Percentiles rank a stretch among this genome's conserved stretches.
Conservation (phyloP, 2,888 invertebrate species). For the Craniophora ligustri region DNA sequence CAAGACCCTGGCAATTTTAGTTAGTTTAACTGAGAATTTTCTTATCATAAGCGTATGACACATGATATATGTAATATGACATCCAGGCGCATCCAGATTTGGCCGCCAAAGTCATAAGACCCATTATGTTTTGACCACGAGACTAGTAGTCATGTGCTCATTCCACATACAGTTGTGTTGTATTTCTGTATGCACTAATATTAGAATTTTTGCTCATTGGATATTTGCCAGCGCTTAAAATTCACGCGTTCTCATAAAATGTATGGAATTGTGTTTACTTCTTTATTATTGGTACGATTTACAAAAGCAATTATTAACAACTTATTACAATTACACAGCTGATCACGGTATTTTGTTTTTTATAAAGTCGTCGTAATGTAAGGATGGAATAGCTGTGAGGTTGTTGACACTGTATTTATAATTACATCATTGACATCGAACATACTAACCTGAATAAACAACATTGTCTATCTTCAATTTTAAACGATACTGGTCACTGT, state of each 20-base stretch:
- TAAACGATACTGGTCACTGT: slow-evolving; percentile 6
- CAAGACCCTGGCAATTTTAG: no score
- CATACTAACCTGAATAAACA: no score
- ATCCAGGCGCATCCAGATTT: slow-evolving; percentile 34
- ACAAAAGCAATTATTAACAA: slow-evolving; percentile 20
- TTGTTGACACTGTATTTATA: slow-evolving; percentile 40
- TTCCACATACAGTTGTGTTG: slow-evolving; percentile 75
- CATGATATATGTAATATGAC: slow-evolving; percentile 4
- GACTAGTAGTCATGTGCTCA: slow-evolving; percentile 81
- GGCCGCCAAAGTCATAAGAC: slow-evolving; percentile 56
- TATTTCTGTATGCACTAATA: slow-evolving; percentile 84
- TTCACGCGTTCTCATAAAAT: slow-evolving; percentile 73
- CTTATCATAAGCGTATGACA: slow-evolving; percentile 17
- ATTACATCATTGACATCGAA: slow-evolving; percentile 39
- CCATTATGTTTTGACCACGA: slow-evolving; percentile 58
- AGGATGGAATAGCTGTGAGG: slow-evolving; percentile 35
- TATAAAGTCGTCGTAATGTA: slow-evolving; percentile 8
- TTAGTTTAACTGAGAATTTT: slow-evolving; percentile 13
- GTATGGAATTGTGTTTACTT: slow-evolving; percentile 62
- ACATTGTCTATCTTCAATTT: slow-evolving; percentile 15
- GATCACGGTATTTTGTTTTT: slow-evolving; percentile 9
- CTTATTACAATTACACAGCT: slow-evolving; percentile 4
- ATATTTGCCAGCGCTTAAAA: slow-evolving; percentile 74
- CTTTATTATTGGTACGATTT: slow-evolving; percentile 39
- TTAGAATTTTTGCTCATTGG: slow-evolving; percentile 85